Base-by-base conservation (phyloP, 2,888 invertebrate species). In the Drosophila setosimentum region DNA sequence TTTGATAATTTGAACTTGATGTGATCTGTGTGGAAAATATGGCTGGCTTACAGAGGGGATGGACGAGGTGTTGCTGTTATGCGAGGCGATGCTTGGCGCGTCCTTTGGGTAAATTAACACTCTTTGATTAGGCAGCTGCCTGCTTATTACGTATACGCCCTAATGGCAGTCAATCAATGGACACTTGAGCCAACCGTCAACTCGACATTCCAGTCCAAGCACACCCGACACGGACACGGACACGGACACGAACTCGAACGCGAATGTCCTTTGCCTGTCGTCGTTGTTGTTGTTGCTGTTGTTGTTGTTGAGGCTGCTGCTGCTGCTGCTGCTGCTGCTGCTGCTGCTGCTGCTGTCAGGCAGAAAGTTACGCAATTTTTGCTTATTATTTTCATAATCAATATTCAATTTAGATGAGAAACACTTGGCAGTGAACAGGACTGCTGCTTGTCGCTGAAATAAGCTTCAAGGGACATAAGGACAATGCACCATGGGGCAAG, bases 331-430 rank as follows among this genome's bases (percentile, higher is more conserved):
- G 68, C 29, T 66, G 68, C 30, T 32, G 57, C 13, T 45, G 32
- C 32, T 55, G 45, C 37, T 79, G 67, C 24, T 69, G 76, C 37
- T 73, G 78, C 77, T 89, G 88, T 82, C 88, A 83, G 83, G 90
- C 83, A 73, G 67, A 82, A 84, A 85, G 86, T 89, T 85, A 85
- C 88, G 86, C 85, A 89, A 89, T 89, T 85, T 87, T 87, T 89
- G 90, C 89, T 90, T 90, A 87, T 90, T 90, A 90, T 89, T 89
- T 90, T 90, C 90, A 90, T 89, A 87, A 87, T 90, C 87, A 87
- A 87, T 90, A 90, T 87, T 87, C 87, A 90, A 90, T 90, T 87
- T 87, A 82, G 87, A 68, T 83, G 70, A 45, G 45, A 89, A 89
- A 84, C 89, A 89, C 87, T 84, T 89, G 84, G 72, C 89, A 79